A percentile compares a stretch with the other conserved stretches of the same genome.
Evolutionary conservation across 1,140 invertebrate genomes (phyloP).

Genomic region (Bombus sibiricus): DNA sequence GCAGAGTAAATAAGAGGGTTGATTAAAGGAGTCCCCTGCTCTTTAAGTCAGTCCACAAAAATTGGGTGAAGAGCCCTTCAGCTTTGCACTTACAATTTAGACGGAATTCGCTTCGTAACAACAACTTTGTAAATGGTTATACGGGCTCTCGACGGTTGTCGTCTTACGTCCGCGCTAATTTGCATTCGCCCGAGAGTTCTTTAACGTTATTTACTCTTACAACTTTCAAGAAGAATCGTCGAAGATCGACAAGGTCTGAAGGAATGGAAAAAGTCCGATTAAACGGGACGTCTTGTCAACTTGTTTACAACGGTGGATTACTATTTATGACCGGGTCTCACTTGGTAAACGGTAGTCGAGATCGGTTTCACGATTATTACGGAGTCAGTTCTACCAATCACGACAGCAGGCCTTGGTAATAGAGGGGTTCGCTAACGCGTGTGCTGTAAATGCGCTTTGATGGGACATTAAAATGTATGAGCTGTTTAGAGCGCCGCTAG

Average conservation of each 20-base stretch:
- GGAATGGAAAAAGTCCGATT: neutral
- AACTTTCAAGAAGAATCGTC: neutral
- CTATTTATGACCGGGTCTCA: conserved; percentile 1
- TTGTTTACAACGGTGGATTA: neutral
- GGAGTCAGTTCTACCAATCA: conserved; percentile 14
- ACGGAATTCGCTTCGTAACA: neutral
- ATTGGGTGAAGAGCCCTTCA: conserved; percentile 19
- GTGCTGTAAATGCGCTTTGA: conserved; percentile 36
- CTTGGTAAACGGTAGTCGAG: neutral
- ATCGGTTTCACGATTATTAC: conserved; percentile 45
- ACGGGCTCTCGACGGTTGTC: too few relatives aligned
- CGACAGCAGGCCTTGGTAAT: conserved; percentile 5
- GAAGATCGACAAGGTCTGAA: neutral
- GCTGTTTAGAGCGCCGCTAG: conserved; percentile 22
- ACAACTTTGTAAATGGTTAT: neutral
- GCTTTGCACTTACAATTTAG: conserved; percentile 15
- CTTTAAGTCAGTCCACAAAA: conserved; percentile 17
- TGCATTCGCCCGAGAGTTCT: neutral
- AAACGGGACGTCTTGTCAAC: neutral
- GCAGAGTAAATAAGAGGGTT: conserved; percentile 28
- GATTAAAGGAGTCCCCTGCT: conserved; percentile 24
- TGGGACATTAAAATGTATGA: conserved; percentile 55
- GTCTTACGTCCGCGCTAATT: neutral
- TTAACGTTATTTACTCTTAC: neutral
- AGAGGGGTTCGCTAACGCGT: conserved; percentile 16